Percentiles rank a stretch among this genome's conserved stretches.
These are phyloP conservation scores for Eublepharis macularius DNA, from an alignment of 2,113 vertebrate genomes.

Conservation along the genomic window DNA sequence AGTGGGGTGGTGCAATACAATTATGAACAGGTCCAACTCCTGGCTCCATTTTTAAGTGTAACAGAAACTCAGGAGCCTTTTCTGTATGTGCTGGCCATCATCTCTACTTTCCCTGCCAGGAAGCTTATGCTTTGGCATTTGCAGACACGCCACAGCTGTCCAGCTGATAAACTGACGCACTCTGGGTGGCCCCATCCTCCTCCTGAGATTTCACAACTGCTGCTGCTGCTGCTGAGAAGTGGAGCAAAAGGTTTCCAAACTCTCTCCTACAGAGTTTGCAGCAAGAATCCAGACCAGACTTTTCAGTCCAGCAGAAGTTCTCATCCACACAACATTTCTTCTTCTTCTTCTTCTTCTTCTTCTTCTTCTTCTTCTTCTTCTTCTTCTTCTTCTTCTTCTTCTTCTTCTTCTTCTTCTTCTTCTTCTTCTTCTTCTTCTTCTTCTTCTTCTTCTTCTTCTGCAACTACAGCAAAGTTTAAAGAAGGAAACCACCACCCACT, in stretches of 20 bases:
- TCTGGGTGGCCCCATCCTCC: conserved; percentile 70
- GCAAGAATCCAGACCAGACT: conserved; percentile 27
- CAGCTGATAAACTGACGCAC: conserved; percentile 71
- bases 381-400: conserved; percentile 42
- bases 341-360: conserved; percentile 41
- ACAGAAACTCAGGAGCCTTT: conserved; percentile 68
- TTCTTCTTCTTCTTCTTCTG: conserved; percentile 39
- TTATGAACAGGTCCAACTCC: conserved; percentile 9
- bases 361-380: conserved; percentile 44
- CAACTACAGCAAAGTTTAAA: not conserved
- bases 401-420: conserved; percentile 41
- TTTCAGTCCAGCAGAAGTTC: conserved; percentile 51
- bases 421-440: conserved; percentile 44
- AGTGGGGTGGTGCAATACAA: conserved; percentile 37
- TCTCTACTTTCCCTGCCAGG: conserved; percentile 63
- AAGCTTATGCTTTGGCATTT: conserved; percentile 73
- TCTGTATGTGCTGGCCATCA: conserved; percentile 63
- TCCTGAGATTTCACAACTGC: conserved; percentile 72
- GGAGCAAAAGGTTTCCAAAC: conserved; percentile 60
- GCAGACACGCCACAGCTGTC: conserved; percentile 67
- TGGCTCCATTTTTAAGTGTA: conserved; percentile 23
- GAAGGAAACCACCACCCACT: not conserved
- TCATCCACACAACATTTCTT: conserved; percentile 35
- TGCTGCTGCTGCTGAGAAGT: conserved; percentile 52
- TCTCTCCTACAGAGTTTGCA: conserved; percentile 61